Conservation (phyloP, 2,113 vertebrate species). For the Actenoides hombroni region DNA sequence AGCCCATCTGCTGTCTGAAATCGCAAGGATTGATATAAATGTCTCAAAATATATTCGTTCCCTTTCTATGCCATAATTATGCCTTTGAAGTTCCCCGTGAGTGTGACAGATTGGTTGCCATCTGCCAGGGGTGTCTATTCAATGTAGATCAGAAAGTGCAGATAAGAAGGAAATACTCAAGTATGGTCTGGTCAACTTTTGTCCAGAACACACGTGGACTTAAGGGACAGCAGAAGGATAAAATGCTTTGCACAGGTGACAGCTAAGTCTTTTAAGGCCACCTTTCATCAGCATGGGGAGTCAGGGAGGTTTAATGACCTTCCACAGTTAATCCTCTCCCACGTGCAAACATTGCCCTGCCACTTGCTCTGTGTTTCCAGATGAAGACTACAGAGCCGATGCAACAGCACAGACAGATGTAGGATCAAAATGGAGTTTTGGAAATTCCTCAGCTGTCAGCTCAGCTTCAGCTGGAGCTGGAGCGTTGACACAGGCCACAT, state of each 20-base stretch:
- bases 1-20: background rate
- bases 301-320: background rate
- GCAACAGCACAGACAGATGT: background rate
- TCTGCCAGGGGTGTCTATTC: background rate
- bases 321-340: background rate
- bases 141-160: background rate
- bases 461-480: background rate
- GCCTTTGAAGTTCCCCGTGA: background rate
- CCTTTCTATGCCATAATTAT: background rate
- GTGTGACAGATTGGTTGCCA: background rate
- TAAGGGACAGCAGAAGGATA: background rate
- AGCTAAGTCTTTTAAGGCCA: background rate
- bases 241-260: background rate
- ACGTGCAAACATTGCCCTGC: fast-evolving
- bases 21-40: background rate
- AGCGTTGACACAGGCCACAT: background rate
- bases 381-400: background rate
- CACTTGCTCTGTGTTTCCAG: background rate
- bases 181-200: background rate
- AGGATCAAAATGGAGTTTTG: background rate
- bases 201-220: fast-evolving
- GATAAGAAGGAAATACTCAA: background rate
- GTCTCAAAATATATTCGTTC: background rate
- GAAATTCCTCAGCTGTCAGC: background rate
- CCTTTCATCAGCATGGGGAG: background rate